Base-by-base conservation (phyloP, 64 coral and sea anemone genomes). In the Montipora sp. region DNA sequence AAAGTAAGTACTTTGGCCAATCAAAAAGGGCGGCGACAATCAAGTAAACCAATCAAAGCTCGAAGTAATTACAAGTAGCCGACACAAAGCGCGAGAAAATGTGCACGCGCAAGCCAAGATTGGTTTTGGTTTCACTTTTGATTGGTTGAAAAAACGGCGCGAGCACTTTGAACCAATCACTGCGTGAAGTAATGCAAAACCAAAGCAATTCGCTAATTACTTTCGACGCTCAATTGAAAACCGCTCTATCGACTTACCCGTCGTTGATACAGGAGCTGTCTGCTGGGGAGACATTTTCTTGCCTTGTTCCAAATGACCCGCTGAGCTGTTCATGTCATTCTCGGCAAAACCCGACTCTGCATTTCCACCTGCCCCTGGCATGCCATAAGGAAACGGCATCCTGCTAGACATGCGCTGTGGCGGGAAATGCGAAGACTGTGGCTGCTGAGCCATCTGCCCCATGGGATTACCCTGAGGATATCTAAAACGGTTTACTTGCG, bases 401-500 rank as follows among this genome's bases (percentile, higher is more conserved):
- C 83, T 77, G 2, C 91, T 60, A 59, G 73, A 7, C 75, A 93
- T 75, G 19, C 75, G 83, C 65, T 92, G 90, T 24, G 63, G 91
- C 15, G 83, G 83, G 22, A 57, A 93, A 49, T 48, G 82, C 7
- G 82, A 85, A 20, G 82, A 45, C 48, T 92, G 90, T 36, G 84
- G 83, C 10, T 83, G 83, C 24, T 87, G 86, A 9, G 73, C n/a
- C 84, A 93, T 93, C 16, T 85, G 82, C 8, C 83, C 22, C 60
- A 79, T 77, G 21, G 91, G 59, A 58, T 88, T 86, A 3, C 73
- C 63, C 59, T 78, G 84, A 2, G 91, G 83, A 24, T 76, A 84
- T 59, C 92, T 87, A 80, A 93, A 92, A 77, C 90, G 89, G 59
- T 92, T 89, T 22, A 91, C 92, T 80, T 98, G 95, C 1, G 79